Percentiles rank a stretch among this genome's conserved stretches.
Conservation (phyloP, 2,113 vertebrate genomes). For the chimpanzee (Pan troglodytes) region DNA sequence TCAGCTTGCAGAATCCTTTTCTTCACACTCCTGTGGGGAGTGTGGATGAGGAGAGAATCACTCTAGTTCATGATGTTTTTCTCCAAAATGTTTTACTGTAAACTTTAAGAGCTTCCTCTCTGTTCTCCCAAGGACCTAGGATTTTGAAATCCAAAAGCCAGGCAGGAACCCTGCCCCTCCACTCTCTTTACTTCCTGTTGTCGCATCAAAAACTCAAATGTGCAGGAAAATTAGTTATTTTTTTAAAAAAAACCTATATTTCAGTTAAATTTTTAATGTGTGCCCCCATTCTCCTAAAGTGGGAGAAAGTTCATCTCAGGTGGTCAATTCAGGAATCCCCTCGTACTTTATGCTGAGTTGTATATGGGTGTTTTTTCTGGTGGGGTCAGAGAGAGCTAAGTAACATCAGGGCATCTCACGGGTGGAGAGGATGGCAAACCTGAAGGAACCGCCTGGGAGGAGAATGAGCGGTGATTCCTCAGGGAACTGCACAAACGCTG, state of each 20-base stretch:
- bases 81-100: neutral
- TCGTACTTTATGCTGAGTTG: neutral
- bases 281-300: neutral
- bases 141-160: neutral
- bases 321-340: neutral
- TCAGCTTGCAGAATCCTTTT: neutral
- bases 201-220: neutral
- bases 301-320: neutral
- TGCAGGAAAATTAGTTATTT: neutral
- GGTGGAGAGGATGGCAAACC: neutral
- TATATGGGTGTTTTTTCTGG: neutral
- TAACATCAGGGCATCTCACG: neutral
- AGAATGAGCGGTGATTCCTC: neutral
- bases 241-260: neutral
- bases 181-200: neutral
- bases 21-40: neutral
- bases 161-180: accelerated
- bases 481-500: too few relatives aligned
- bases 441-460: neutral
- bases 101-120: neutral
- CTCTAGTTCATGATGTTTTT: neutral
- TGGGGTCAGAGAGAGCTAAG: neutral
- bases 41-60: neutral
- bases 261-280: neutral
- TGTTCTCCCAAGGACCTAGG: neutral